These are phyloP conservation scores for Aplysina aerophoba DNA, from an alignment of 37 sponge, comb jelly and placozoan species.

Conservation along the genomic window DNA sequence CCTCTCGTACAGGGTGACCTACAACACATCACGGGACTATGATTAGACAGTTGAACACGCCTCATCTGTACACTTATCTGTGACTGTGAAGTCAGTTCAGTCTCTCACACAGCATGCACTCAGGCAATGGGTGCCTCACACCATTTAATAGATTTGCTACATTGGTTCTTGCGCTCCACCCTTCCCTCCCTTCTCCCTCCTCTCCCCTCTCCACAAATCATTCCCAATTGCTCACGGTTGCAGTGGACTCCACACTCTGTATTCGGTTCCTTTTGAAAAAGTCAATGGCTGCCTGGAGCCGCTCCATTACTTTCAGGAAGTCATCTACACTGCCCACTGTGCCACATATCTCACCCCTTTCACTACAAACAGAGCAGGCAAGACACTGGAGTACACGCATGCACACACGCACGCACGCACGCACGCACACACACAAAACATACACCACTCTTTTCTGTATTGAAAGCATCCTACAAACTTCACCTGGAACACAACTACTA, in stretches of 20 bases:
- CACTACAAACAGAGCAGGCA: not conserved
- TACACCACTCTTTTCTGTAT: too few species aligned
- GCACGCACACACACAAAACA: too few species aligned
- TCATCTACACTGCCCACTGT: slow-evolving; percentile 16
- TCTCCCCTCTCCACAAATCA: not conserved
- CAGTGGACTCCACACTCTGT: slow-evolving; percentile 62
- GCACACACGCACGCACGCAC: too few species aligned
- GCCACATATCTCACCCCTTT: slow-evolving; percentile 22
- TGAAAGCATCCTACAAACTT: too few species aligned
- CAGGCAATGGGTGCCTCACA: too few species aligned
- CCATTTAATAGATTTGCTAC: not conserved
- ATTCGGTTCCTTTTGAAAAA: slow-evolving; percentile 75
- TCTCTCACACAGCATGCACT: too few species aligned
- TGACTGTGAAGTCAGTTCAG: too few species aligned
- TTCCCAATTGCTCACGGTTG: slow-evolving; percentile 41
- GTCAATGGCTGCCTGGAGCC: slow-evolving; percentile 52
- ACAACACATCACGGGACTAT: not conserved
- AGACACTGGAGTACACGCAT: too few species aligned
- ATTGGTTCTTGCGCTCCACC: not conserved
- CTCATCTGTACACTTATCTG: too few species aligned
- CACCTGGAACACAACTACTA: too few species aligned
- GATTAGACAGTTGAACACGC: not conserved
- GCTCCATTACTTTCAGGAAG: slow-evolving; percentile 53
- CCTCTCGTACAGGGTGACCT: slow-evolving; percentile 42
- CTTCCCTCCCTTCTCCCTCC: not conserved